Evolutionary conservation across 1,140 invertebrate genomes (phyloP).

Genomic region (Thaumatotibia leucotreta): DNA sequence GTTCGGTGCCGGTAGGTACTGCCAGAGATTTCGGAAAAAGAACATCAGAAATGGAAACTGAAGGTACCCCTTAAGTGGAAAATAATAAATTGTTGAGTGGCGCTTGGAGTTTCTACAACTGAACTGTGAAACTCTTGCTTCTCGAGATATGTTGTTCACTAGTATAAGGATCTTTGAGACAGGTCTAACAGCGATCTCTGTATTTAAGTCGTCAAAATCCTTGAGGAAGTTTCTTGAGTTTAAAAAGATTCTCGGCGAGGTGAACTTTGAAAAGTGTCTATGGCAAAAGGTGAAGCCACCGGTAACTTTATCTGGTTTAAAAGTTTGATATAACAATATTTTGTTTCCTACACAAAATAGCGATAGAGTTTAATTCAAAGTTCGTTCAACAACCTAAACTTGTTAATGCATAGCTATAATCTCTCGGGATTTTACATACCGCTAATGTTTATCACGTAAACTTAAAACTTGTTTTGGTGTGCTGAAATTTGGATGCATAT

Average conservation of each 20-base stretch:
- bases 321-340: neutral
- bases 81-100: neutral
- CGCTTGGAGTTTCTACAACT: neutral
- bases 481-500: no score
- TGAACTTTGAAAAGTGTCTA: no score
- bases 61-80: constrained; percentile 48
- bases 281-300: no score
- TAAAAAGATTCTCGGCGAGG: no score
- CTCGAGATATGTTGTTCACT: neutral
- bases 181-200: no score
- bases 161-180: neutral
- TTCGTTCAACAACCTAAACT: neutral
- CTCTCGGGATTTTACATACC: no score
- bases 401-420: neutral
- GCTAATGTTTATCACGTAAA: no score
- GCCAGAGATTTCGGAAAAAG: constrained; percentile 69
- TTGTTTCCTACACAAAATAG: neutral
- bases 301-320: neutral
- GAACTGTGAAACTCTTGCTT: neutral
- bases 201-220: no score
- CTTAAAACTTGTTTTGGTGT: no score
- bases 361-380: neutral
- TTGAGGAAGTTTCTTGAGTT: neutral
- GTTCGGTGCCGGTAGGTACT: constrained; percentile 44
- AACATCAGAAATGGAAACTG: constrained; percentile 46